These are phyloP conservation scores for Drosophila setosimentum DNA, from an alignment of 2,888 invertebrate species.

Conservation along the genomic window DNA sequence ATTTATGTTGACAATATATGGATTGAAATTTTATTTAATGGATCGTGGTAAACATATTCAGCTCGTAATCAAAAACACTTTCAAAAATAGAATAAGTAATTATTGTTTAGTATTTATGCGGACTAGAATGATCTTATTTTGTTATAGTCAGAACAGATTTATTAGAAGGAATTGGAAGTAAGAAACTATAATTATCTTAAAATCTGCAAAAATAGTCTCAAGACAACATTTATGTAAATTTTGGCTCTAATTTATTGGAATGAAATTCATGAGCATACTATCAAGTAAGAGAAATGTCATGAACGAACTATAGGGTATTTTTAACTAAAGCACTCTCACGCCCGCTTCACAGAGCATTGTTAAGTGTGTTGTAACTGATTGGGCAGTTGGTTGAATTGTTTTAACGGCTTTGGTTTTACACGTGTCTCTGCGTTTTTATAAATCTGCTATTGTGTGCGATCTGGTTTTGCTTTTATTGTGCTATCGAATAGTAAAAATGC, in stretches of 20 bases:
- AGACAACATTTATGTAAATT: not conserved
- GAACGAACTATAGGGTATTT: not conserved
- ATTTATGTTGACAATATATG: not conserved
- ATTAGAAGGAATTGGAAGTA: too few species aligned
- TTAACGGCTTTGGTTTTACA: constrained; percentile 44
- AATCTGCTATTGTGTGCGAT: constrained; percentile 18
- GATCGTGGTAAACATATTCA: not conserved
- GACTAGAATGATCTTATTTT: too few species aligned
- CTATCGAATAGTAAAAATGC: constrained; percentile 54
- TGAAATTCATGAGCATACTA: not conserved
- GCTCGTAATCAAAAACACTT: not conserved
- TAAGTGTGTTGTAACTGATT: constrained; percentile 18
- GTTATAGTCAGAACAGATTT: too few species aligned
- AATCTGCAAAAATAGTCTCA: not conserved
- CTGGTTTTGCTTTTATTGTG: constrained; percentile 46
- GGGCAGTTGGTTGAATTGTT: constrained; percentile 42
- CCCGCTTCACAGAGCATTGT: not conserved
- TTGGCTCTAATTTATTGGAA: not conserved
- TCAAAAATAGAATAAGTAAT: not conserved
- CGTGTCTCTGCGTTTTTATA: constrained; percentile 40
- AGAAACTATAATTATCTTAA: too few species aligned
- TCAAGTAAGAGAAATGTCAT: not conserved
- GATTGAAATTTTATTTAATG: not conserved
- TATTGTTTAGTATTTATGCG: not conserved
- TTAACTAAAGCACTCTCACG: not conserved